Conservation (phyloP, 2,797 vertebrate genomes). For the Jordanella pulchra region DNA sequence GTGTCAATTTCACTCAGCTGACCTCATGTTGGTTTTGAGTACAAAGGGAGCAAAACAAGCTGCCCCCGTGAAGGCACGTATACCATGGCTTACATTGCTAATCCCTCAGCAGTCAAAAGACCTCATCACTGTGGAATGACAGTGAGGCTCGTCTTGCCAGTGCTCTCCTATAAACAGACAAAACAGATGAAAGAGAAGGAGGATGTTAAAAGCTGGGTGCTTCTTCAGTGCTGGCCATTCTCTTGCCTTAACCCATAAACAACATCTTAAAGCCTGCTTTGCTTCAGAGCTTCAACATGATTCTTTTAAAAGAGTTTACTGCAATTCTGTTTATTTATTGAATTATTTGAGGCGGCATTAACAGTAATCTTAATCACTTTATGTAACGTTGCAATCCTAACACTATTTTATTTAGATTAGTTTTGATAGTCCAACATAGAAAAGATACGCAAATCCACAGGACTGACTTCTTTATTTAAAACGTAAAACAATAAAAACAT, state of each 20-base stretch:
- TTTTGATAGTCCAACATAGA: neutral
- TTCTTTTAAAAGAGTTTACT: constrained; percentile 18
- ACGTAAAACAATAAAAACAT: neutral
- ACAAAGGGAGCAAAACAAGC: constrained; percentile 48
- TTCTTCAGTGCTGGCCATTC: constrained; percentile 10
- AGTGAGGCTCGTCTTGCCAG: constrained; percentile 33
- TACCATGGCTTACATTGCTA: constrained; percentile 56
- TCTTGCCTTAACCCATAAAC: constrained; percentile 20
- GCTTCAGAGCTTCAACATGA: constrained; percentile 10
- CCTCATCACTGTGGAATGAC: constrained; percentile 49
- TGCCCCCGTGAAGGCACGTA: constrained; percentile 43
- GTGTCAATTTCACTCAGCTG: constrained; percentile 20
- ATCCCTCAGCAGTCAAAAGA: constrained; percentile 57
- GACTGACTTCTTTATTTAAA: neutral
- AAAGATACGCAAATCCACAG: neutral
- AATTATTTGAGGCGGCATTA: neutral
- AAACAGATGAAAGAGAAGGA: constrained; percentile 20
- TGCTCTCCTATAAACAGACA: constrained; percentile 27
- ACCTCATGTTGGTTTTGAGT: constrained; percentile 35
- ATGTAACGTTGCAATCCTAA: neutral
- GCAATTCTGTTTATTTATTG: neutral
- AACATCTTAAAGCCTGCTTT: constrained; percentile 11
- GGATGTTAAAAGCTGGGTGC: constrained; percentile 18
- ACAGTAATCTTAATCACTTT: neutral
- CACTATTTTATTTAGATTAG: neutral